Base-by-base conservation (phyloP, 2,113 vertebrate genomes). In the Ellobius talpinus region DNA sequence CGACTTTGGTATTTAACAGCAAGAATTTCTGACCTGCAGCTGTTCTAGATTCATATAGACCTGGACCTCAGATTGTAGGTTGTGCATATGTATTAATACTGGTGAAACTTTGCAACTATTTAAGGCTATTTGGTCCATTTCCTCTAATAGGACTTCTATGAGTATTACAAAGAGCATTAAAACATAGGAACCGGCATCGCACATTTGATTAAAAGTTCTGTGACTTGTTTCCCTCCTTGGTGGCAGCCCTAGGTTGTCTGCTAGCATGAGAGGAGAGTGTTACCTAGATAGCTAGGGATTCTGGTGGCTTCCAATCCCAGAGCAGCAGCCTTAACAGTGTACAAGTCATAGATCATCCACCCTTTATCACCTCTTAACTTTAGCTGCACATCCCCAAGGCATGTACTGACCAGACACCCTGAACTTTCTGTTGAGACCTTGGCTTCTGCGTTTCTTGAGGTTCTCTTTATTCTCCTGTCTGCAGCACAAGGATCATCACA, bases 371-470 rank as follows among this genome's bases (percentile, higher is more conserved):
- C 4, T 12, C 74, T 89, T 93, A 26, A 63, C 33, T 76, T 50
- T 3, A 21, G 68, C 42, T 31, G 73, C 8, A 50, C 8, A 2
- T 45, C 36, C 7, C 2, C 6, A 7, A 95, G 42, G 19, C 36
- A 36, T 72, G 24, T 81, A 16, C 17, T 1, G 2, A 74, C 73
- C 42, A 50, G 61, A 42, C 17, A 55, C 3, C 78, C 79, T 33
- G n/a, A 96, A 97, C 90, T 93, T 97, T 96, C 58, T 88, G 47
- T 0, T 2, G 5, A 77, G 77, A 26, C 33, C 10, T 31, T 31
- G 45, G 17, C 16, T 58, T 21, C 0, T 0, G 47, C 26, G 0
- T 72, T 55, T 7, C 52, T 16, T 33, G 13, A 39, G 14, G 10
- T 47, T 93, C 47, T 5, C 26, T 17, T 52, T 8, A 1, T 76